Base-by-base conservation (phyloP, 35 echinoderm and acorn worm species). In the Heliocidaris tuberculata region DNA sequence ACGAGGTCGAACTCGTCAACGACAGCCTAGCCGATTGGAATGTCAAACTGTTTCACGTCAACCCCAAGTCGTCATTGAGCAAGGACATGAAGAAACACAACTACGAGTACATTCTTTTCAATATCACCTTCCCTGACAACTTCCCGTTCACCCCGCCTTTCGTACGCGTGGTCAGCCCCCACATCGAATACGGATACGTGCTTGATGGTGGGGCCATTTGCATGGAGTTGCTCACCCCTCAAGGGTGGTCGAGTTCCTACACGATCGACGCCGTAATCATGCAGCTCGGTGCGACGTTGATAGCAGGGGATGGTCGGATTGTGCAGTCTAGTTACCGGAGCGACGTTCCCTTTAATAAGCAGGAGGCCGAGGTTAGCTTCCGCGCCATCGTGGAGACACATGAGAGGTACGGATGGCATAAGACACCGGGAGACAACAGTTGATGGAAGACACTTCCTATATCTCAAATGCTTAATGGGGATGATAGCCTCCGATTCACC, bases 131-230 rank as follows among this genome's bases (percentile, higher is more conserved):
- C 60, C 93, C 95, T 13, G 95, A 96, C 50, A 92, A 96, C 48
- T 96, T 96, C 48, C 95, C 95, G 4, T 96, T 96, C 60, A 17
- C 49, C 2, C 95, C 95, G 47, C 95, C 95, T 11, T 96, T 96
- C 86, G 95, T 96, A 9, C 93, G 95, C 7, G 95, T 96, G 7
- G 93, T 94, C 15, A 90, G 93, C 48, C 95, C 95, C 9, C 93
- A 89, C 6, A 88, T 96, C 31, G 95, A 96, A 52, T 94, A 96
- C 86, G 95, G 95, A 7, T 96, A 96, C 60, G 95, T 96, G 8
- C 49, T 96, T 24, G 95, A 96, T 47, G 95, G 95, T 1, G 95
- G 95, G 8, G 95, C 95, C 50, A 96, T 96, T n/a, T 96, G 95
- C 49, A 96, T 96, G 95, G 95, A 96, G 32, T 87, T 96, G 27